phyloP scores from a whole-genome alignment of 2,113 vertebrate species.

The Athene cunicularia region DNA sequence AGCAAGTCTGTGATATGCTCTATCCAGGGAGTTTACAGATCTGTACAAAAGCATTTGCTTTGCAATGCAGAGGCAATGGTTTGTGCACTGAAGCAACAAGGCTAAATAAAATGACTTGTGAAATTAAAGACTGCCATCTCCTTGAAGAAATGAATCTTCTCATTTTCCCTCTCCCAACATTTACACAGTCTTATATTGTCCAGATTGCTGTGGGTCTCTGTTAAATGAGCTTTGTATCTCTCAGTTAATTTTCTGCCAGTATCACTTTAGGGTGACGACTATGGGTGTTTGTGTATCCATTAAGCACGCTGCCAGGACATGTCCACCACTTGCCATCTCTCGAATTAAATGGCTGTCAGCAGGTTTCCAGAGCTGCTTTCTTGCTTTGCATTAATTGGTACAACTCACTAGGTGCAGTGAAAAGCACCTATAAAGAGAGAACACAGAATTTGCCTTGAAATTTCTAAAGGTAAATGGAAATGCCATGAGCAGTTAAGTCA shows the following conservation, averaged over 20 bases:
- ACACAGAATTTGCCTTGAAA: background rate
- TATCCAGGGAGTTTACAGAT: background rate
- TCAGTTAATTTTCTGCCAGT: conserved; percentile 79
- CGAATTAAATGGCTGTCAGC: conserved; percentile 73
- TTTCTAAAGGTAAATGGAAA: conserved; percentile 52
- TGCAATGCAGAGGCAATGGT: background rate
- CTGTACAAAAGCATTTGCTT: conserved; percentile 37
- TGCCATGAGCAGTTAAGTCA: conserved; percentile 28
- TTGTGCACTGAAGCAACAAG: conserved; percentile 46
- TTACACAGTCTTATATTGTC: conserved; percentile 39
- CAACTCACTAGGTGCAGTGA: background rate
- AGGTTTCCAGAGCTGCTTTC: conserved; percentile 51
- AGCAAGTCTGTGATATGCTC: background rate
- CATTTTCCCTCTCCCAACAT: conserved; percentile 14
- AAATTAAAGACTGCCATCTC: conserved; percentile 34
- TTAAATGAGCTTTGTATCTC: conserved; percentile 73
- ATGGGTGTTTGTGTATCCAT: conserved; percentile 73
- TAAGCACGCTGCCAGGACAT: conserved; percentile 70
- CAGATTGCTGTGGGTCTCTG: conserved; percentile 54
- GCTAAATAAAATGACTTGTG: conserved; percentile 25
- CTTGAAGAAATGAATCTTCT: conserved; percentile 50
- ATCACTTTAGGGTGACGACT: conserved; percentile 70
- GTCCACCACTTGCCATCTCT: conserved; percentile 70
- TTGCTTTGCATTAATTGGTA: conserved; percentile 69
- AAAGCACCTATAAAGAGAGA: conserved; percentile 14